Evolutionary conservation across 2,888 invertebrate species (phyloP), one percentile per base, ranked within the genome.

Genomic region (Leptura quadrifasciata): DNA sequence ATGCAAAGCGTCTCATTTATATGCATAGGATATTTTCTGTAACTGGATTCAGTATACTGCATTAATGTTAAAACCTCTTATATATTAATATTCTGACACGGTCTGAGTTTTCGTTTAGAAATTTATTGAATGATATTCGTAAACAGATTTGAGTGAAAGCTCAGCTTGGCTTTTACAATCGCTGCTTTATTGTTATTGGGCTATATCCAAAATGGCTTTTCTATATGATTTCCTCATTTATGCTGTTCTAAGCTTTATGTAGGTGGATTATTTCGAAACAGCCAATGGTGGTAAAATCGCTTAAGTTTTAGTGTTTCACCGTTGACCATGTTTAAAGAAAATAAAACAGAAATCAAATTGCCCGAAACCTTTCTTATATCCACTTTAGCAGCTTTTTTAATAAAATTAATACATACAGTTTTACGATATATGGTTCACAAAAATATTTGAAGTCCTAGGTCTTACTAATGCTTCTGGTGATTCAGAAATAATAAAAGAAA

Each of bases 1-100:
- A 81, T 77, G 79, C 78, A 79, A 77, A 78, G 76, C 69, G 68
- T 76, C 79, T 84, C 85, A 83, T 85, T 84, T 81, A 83, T 84
- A 85, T 85, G 85, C 84, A 85, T 85, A 81, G 83, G 80, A 82
- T 84, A 84, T 83, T 83, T 85, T 84, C 83, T 84, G 77, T 80
- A 78, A 80, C 81, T 80, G 83, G 76, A 82, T 83, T 81, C 78
- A 71, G 65, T 54, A 74, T 72, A 79, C 79, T 80, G 78, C 81
- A 77, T 79, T 80, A 81, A 81, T 80, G 76, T 72, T 72, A 64
- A 76, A 80, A 76, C 77, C 76, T 81, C 78, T 81, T 81, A 75
- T 58, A 80, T 83, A 82, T 84, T 84, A 84, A 83, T 84, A 84
- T 84, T 83, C 84, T 72, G 76, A 74, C 73, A 76, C 47, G n/a